A percentile compares a stretch with the other conserved stretches of the same genome.
phyloP scores from a whole-genome alignment of 1,140 invertebrate genomes.

The Musca vetustissima region DNA sequence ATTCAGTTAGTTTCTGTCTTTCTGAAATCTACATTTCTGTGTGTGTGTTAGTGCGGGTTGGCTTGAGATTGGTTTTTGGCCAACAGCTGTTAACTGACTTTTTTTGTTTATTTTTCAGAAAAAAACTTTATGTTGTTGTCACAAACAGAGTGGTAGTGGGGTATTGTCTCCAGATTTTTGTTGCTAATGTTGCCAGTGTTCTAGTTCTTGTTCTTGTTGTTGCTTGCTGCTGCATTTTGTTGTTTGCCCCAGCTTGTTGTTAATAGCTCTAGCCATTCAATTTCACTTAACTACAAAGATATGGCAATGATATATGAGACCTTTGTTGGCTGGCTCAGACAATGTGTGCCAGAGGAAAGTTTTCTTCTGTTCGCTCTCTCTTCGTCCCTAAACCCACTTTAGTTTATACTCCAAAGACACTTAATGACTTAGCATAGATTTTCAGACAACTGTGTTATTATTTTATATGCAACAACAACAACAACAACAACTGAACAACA shows the following conservation, averaged over 20 bases:
- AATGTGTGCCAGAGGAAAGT: background rate
- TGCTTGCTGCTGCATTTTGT: background rate
- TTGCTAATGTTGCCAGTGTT: background rate
- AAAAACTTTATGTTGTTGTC: too few species aligned
- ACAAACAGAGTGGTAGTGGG: background rate
- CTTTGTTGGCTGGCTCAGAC: background rate
- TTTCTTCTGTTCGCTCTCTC: background rate
- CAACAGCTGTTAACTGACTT: background rate
- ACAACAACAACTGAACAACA: too few species aligned
- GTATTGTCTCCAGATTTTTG: background rate
- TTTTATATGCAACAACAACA: background rate
- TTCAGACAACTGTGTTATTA: conserved; percentile 2
- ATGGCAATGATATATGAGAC: background rate
- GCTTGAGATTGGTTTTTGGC: background rate
- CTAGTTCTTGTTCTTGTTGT: too few species aligned
- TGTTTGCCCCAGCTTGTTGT: background rate
- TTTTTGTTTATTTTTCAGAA: background rate
- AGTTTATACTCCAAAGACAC: background rate
- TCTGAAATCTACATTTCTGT: background rate
- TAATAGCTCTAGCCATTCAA: conserved; percentile 5
- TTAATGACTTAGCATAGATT: conserved; percentile 8
- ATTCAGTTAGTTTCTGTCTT: background rate
- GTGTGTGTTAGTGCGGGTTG: background rate
- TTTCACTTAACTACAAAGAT: conserved; percentile 13
- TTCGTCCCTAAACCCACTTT: too few species aligned